Base-by-base conservation (phyloP, 1,140 invertebrate species). In the Arion vulgaris region DNA sequence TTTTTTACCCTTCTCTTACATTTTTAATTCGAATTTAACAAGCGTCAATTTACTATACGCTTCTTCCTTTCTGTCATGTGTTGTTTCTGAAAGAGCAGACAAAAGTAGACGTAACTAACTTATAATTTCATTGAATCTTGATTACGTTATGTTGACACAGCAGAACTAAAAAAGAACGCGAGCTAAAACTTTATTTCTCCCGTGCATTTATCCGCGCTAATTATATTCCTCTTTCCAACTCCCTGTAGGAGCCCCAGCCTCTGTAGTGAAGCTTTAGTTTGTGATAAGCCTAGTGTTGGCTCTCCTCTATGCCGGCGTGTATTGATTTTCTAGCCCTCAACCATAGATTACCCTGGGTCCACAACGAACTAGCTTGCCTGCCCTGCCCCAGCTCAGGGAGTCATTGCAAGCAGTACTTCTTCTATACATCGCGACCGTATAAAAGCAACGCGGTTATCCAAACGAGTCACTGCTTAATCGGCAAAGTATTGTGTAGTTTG, bases 241-340 rank as follows among this genome's bases (percentile, higher is more conserved):
- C 53, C 53, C 51, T 45, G 17, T 34, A 36, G 19, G 80, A 39
- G 80, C 80, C 80, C 71, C 80, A 74, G 51, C 32, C 36, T 68
- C 53, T 49, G 49, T 66, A 45, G 78, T 80, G 28, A 79, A 80
- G 62, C 78, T 80, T 80, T 41, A 81, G 57, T 81, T 81, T 81
- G 80, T 62, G 80, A 81, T 81, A 81, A 81, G 80, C 80, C 71
- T 81, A 53, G 80, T 81, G 80, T 57, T 81, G 51, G 80, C 80
- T 74, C 41, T 73, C 71, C 68, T 53, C 77, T 62, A 71, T 72
- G 80, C 80, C 74, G 49, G 80, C 80, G 69, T 53, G 69, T 81
- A 81, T 81, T 81, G 80, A 81, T 81, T 81, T 81, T 81, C 80
- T 73, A 74, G 80, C 71, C 80, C 69, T 81, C 69, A 62, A 71